A percentile compares a stretch with the other conserved stretches of the same genome.
phyloP scores from a whole-genome alignment of 2,113 vertebrate genomes.

The Sakesphorus luctuosus region DNA sequence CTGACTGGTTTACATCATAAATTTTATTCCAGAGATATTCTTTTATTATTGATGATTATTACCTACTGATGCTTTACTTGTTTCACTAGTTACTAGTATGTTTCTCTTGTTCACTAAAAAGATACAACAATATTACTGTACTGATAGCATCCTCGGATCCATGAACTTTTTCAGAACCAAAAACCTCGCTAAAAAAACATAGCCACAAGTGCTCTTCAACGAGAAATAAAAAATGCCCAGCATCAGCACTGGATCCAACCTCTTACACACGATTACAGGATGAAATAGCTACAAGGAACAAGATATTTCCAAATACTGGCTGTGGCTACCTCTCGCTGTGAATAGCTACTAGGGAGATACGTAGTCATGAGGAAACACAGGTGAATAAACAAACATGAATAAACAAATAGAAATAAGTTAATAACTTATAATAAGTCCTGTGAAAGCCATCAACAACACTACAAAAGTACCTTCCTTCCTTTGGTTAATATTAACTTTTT shows the following conservation, averaged over 20 bases:
- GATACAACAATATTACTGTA: neutral
- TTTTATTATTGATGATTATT: neutral
- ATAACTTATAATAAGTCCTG: neutral
- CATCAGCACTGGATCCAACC: slow-evolving; percentile 9
- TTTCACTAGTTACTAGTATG: neutral
- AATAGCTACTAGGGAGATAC: neutral
- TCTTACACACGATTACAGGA: slow-evolving; percentile 22
- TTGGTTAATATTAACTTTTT: neutral
- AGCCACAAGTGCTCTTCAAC: slow-evolving; percentile 56
- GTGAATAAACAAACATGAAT: neutral
- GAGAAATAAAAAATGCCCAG: slow-evolving; percentile 42
- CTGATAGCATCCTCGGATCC: slow-evolving; percentile 5
- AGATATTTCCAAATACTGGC: neutral
- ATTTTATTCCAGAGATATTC: neutral
- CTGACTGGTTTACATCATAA: neutral
- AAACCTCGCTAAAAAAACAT: slow-evolving; percentile 47
- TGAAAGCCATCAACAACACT: neutral
- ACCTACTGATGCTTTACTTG: neutral
- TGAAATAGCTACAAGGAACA: neutral
- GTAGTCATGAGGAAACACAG: neutral
- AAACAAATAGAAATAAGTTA: neutral
- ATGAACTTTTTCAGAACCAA: slow-evolving; percentile 37
- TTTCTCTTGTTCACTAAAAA: neutral
- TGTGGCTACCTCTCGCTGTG: neutral
- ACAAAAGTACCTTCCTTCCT: neutral